These are phyloP conservation scores for Blennius ocellaris DNA, from an alignment of 2,113 vertebrate genomes.

Conservation along the genomic window DNA sequence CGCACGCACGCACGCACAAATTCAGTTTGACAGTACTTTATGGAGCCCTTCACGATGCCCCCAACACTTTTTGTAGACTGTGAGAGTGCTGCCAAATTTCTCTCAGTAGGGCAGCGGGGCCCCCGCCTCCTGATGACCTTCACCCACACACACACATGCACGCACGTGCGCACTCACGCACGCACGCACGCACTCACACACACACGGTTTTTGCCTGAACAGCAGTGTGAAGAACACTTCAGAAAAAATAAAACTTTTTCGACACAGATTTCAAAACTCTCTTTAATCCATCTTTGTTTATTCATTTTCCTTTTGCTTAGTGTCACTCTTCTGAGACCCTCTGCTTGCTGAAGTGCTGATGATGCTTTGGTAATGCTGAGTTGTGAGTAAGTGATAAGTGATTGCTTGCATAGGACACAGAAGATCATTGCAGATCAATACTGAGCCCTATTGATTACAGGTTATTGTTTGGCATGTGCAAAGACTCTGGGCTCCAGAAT, in stretches of 20 bases:
- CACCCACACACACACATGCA: slow-evolving; percentile 50
- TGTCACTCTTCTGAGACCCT: not conserved
- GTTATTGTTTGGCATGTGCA: slow-evolving; percentile 36
- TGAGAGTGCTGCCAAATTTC: slow-evolving; percentile 56
- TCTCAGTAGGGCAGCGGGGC: slow-evolving; percentile 46
- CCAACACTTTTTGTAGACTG: slow-evolving; percentile 30
- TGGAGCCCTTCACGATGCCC: slow-evolving; percentile 14
- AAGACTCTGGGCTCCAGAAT: slow-evolving; percentile 21
- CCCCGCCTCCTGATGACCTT: slow-evolving; percentile 65
- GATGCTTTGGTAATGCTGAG: slow-evolving; percentile 39
- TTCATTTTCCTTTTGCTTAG: not conserved
- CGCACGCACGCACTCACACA: slow-evolving; percentile 30
- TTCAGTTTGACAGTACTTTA: slow-evolving; percentile 32
- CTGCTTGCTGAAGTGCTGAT: slow-evolving; percentile 13
- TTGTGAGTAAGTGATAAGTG: slow-evolving; percentile 35
- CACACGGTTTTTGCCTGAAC: not conserved
- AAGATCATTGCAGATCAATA: slow-evolving; percentile 48
- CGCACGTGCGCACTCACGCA: no score
- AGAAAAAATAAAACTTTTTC: no score
- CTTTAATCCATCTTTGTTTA: not conserved
- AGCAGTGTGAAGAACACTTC: not conserved
- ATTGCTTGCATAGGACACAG: slow-evolving; percentile 45
- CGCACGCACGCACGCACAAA: slow-evolving; percentile 13
- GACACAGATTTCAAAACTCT: no score
- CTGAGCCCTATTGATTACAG: slow-evolving; percentile 51